Conservation (phyloP, 1,140 invertebrate species). For the Zeugodacus cucurbitae region DNA sequence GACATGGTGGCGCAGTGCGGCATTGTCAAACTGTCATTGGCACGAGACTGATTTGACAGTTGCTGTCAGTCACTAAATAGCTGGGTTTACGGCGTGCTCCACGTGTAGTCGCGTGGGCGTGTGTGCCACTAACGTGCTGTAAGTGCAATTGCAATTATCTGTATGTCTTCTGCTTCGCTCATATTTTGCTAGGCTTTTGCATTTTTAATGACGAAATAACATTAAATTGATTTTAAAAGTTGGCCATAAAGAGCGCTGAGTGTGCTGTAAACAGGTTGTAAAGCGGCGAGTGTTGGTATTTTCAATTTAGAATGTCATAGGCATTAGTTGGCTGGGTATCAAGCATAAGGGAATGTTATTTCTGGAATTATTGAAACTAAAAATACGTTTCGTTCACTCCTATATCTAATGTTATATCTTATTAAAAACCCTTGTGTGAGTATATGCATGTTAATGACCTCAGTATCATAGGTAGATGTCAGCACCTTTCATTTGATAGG, state of each 20-base stretch:
- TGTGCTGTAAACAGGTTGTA: not conserved
- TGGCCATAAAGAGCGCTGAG: not conserved
- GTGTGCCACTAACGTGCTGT: not conserved
- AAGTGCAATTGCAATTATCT: not conserved
- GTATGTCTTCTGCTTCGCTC: not conserved
- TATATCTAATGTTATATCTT: too few relatives aligned
- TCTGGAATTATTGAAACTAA: too few relatives aligned
- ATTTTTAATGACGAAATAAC: constrained; percentile 17
- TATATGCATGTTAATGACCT: too few relatives aligned
- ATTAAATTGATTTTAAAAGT: not conserved
- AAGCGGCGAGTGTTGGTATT: not conserved
- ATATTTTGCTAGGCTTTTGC: not conserved
- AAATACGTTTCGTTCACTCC: too few relatives aligned
- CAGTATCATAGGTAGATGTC: too few relatives aligned
- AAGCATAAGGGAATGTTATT: too few relatives aligned
- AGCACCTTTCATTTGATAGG: too few relatives aligned
- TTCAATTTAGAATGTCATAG: not conserved
- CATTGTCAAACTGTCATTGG: constrained; percentile 28
- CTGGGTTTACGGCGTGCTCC: not conserved
- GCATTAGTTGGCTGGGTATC: too few relatives aligned
- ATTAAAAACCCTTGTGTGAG: too few relatives aligned
- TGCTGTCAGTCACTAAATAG: constrained; percentile 20
- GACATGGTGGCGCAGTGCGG: constrained; percentile 11
- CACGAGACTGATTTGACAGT: constrained; percentile 37
- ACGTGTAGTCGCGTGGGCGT: not conserved